Conservation (phyloP, 2,888 invertebrate species). For the Syrista parreyssii region DNA sequence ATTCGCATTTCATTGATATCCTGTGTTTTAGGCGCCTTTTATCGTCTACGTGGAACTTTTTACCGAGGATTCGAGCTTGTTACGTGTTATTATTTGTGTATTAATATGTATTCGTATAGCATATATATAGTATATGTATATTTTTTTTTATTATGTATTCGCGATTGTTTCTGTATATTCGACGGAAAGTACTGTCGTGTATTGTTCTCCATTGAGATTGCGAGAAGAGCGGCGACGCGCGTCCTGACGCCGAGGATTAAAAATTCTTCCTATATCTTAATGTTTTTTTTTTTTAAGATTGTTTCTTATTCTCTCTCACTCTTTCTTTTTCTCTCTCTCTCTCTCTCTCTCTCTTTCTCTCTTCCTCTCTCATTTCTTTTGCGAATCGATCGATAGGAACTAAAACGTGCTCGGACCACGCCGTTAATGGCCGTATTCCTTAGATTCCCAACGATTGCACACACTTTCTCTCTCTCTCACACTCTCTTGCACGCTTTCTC, state of each 20-base stretch:
- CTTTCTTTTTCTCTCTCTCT: not conserved
- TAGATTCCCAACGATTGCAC: not conserved
- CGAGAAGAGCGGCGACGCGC: not conserved
- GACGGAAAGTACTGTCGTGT: not conserved
- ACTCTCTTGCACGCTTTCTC: not conserved
- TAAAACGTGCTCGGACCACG: not conserved
- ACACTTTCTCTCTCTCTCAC: not conserved
- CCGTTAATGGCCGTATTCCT: not conserved
- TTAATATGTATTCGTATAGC: conserved; percentile 2
- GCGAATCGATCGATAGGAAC: not conserved
- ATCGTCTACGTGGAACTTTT: not conserved
- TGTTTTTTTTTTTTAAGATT: not conserved
- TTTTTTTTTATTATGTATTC: conserved; percentile 4
- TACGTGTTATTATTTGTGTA: not conserved
- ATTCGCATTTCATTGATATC: not conserved
- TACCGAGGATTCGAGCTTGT: conserved; percentile 2
- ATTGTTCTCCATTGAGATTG: not conserved
- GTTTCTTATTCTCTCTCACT: not conserved
- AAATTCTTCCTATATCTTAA: not conserved
- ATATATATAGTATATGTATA: conserved; percentile 1
- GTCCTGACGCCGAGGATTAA: not conserved
- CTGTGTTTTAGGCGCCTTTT: not conserved
- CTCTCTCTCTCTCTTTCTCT: not conserved
- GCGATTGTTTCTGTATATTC: not conserved
- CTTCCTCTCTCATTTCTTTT: not conserved